A percentile compares a stretch with the other conserved stretches of the same genome.
Evolutionary conservation across 1,140 invertebrate genomes (phyloP).

Genomic region (Centruroides vittatus): DNA sequence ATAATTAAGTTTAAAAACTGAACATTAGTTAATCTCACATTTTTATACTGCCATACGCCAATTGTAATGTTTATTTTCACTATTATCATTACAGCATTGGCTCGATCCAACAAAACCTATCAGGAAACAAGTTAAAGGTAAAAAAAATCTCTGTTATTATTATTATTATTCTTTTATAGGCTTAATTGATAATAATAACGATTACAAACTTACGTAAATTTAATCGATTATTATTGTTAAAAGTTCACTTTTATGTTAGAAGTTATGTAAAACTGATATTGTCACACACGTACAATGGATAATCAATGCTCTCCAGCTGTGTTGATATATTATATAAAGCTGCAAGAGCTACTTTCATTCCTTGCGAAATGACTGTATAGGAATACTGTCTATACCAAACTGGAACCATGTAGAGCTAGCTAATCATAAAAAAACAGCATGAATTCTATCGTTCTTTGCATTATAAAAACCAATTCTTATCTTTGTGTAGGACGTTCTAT

Average conservation of each 20-base stretch:
- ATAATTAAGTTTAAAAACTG: too few relatives aligned
- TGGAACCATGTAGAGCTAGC: background rate
- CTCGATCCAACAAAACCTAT: slow-evolving; percentile 93
- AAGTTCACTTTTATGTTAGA: slow-evolving; percentile 15
- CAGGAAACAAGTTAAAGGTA: slow-evolving; percentile 93
- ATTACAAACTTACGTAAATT: too few relatives aligned
- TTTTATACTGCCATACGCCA: too few relatives aligned
- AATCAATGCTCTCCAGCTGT: background rate
- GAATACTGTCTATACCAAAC: background rate
- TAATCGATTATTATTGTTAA: too few relatives aligned
- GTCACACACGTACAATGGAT: background rate
- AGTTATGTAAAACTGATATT: background rate
- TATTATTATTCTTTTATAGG: background rate
- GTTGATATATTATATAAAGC: background rate
- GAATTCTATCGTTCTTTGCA: background rate
- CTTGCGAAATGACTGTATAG: background rate
- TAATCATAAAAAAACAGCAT: background rate
- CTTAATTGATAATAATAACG: too few relatives aligned
- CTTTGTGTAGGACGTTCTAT: too few relatives aligned
- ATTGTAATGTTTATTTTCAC: too few relatives aligned
- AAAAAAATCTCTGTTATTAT: slow-evolving; percentile 3
- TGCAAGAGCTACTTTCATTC: background rate
- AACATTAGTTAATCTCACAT: too few relatives aligned
- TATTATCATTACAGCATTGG: slow-evolving; percentile 58
- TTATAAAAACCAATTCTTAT: background rate